Evolutionary conservation across 2,113 vertebrate species (phyloP).

Genomic region (Oxyruncus cristatus): DNA sequence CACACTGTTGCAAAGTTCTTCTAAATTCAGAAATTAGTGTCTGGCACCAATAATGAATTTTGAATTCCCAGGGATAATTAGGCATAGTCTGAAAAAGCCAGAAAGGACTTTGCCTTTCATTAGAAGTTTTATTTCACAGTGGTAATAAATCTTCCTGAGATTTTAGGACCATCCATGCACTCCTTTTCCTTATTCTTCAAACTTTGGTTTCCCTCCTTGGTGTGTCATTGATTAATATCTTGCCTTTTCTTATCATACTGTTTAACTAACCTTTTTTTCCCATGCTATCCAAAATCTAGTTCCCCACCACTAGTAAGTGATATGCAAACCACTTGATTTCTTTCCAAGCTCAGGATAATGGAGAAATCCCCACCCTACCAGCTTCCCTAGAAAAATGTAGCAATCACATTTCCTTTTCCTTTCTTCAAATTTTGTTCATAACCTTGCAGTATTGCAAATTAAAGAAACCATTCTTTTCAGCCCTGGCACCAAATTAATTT

Average conservation of each 20-base stretch:
- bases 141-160: neutral
- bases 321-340: neutral
- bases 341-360: conserved; percentile 4
- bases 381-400: neutral
- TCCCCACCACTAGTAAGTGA: neutral
- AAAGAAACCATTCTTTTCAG: conserved; percentile 4
- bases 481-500: neutral
- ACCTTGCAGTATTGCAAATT: neutral
- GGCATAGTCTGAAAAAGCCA: neutral
- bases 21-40: neutral
- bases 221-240: neutral
- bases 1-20: neutral
- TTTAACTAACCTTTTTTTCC: neutral
- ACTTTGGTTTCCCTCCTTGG: neutral
- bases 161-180: neutral
- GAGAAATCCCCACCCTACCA: neutral
- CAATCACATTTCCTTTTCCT: neutral
- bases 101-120: neutral
- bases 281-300: neutral
- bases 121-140: neutral
- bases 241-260: neutral
- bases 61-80: neutral
- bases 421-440: neutral
- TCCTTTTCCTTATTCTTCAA: neutral
- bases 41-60: neutral